Conservation (phyloP, 1,140 invertebrate genomes). For the Dendroctonus valens region DNA sequence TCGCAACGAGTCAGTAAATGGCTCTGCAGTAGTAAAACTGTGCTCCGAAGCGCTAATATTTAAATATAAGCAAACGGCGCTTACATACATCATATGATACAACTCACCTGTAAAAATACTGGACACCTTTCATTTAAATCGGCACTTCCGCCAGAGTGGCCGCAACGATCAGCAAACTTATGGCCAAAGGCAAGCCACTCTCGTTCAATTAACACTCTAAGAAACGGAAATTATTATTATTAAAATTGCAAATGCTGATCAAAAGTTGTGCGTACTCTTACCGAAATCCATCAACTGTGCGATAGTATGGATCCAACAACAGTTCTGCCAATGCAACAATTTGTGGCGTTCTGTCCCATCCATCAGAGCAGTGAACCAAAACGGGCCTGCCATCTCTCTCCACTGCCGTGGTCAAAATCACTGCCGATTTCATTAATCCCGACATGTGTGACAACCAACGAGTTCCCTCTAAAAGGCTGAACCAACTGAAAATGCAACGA, state of each 20-base stretch:
- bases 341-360: constrained; percentile 96
- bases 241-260: neutral
- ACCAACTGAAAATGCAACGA: constrained; percentile 67
- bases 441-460: constrained; percentile 90
- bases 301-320: constrained; percentile 90
- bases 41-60: too few species aligned
- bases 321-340: constrained; percentile 88
- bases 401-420: constrained; percentile 76
- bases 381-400: constrained; percentile 84
- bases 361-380: constrained; percentile 94
- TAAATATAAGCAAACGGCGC: too few species aligned
- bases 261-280: constrained; percentile 12
- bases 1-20: too few species aligned
- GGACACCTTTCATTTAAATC: constrained; percentile 92
- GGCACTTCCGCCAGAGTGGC: constrained; percentile 76
- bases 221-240: constrained; percentile 53
- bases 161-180: constrained; percentile 94
- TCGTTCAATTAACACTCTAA: constrained; percentile 85
- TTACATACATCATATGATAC: too few species aligned
- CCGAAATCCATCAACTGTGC: constrained; percentile 69
- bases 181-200: constrained; percentile 98
- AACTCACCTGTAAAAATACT: constrained; percentile 71
- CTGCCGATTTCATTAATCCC: constrained; percentile 75
- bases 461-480: constrained; percentile 80
- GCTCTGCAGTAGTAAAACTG: too few species aligned